Conservation (phyloP, 2,113 vertebrate genomes). For the Prolemur simus region DNA sequence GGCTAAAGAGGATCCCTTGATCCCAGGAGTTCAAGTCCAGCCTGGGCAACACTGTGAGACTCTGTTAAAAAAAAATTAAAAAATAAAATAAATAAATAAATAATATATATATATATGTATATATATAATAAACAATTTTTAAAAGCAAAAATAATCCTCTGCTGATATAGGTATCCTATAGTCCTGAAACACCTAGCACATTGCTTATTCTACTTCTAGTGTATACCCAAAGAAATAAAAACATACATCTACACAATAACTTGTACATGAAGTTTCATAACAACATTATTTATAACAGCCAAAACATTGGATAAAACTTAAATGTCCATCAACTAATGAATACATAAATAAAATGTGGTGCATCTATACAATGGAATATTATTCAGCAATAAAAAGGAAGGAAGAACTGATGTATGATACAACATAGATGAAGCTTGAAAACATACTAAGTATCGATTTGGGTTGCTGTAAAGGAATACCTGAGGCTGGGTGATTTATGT, state of each 20-base stretch:
- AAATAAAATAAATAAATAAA: too few species aligned
- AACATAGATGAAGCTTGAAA: background rate
- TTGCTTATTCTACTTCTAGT: background rate
- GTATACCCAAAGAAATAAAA: background rate
- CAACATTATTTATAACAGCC: background rate
- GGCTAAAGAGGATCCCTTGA: background rate
- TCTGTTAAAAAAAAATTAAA: background rate
- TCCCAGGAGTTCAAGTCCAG: background rate
- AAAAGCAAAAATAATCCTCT: background rate
- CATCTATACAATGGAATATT: background rate
- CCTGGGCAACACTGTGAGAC: background rate
- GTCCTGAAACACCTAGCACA: background rate
- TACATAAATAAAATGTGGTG: background rate
- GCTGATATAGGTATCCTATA: background rate
- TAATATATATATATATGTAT: too few species aligned
- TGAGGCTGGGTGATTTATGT: too few species aligned
- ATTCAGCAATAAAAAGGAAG: background rate
- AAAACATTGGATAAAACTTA: slow-evolving; percentile 6
- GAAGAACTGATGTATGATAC: background rate
- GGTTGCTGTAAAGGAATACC: too few species aligned
- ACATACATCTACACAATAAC: background rate
- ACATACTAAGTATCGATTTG: background rate
- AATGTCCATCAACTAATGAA: background rate
- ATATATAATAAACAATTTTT: background rate
- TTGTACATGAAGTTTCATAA: background rate